A percentile compares a stretch with the other conserved stretches of the same genome.
These are phyloP conservation scores for Petrocephalus zakoni DNA, from an alignment of 2,113 vertebrate species.

Conservation along the genomic window DNA sequence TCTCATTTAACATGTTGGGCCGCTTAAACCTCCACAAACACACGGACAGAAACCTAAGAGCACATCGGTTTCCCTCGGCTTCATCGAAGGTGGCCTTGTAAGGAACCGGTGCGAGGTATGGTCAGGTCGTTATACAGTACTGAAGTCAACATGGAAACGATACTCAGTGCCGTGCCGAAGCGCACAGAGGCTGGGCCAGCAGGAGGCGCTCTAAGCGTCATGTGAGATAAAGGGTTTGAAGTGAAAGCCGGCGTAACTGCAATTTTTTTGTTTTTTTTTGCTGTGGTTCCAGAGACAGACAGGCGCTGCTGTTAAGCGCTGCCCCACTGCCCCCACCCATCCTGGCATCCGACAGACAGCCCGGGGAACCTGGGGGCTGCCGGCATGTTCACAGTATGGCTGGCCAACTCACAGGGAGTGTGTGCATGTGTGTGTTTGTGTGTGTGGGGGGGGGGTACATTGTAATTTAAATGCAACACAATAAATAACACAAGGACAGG, in stretches of 20 bases:
- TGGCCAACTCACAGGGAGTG: not conserved
- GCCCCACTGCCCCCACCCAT: not conserved
- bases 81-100: not conserved
- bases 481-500: conserved; percentile 7
- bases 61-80: not conserved
- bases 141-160: not conserved
- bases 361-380: not conserved
- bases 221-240: not conserved
- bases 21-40: not conserved
- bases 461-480: not conserved
- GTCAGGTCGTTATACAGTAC: not conserved
- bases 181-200: not conserved
- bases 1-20: not conserved
- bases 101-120: not conserved
- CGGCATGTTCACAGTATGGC: not conserved
- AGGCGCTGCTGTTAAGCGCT: not conserved
- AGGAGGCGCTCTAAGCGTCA: not conserved
- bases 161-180: not conserved
- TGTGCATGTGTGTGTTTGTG: not conserved
- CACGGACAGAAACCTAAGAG: not conserved
- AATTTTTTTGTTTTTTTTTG: not conserved
- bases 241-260: not conserved
- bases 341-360: not conserved
- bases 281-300: not conserved
- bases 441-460: not conserved